These are phyloP conservation scores for Drosophila differens DNA, from an alignment of 2,888 invertebrate species.

Conservation along the genomic window DNA sequence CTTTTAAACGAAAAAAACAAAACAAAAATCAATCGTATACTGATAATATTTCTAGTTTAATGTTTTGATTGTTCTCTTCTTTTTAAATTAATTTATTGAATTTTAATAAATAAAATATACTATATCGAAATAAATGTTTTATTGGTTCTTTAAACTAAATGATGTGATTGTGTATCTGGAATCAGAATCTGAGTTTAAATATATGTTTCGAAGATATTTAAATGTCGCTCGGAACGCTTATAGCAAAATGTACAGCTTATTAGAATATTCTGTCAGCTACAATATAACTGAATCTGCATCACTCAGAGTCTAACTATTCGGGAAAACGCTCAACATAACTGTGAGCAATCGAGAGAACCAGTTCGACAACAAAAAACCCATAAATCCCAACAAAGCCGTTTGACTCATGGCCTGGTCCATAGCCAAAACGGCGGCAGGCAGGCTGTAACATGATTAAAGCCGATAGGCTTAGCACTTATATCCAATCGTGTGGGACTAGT, in stretches of 20 bases:
- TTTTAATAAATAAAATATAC: constrained; percentile 68
- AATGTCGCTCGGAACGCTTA: not conserved
- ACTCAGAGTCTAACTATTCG: not conserved
- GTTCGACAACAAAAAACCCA: constrained; percentile 5
- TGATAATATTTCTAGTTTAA: constrained; percentile 74
- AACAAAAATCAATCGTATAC: constrained; percentile 50
- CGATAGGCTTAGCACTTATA: constrained; percentile 5
- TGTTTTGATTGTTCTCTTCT: constrained; percentile 76
- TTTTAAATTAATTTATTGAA: constrained; percentile 78
- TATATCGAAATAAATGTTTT: constrained; percentile 10
- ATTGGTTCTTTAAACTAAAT: not conserved
- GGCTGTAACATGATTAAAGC: not conserved
- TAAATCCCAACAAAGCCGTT: not conserved
- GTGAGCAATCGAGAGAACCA: not conserved
- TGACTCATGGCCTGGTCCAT: constrained; percentile 36
- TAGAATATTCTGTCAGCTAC: not conserved
- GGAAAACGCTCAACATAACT: not conserved
- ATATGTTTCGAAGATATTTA: not conserved
- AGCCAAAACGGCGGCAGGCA: constrained; percentile 3
- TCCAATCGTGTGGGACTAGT: constrained; percentile 54
- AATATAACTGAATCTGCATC: not conserved
- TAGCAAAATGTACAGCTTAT: too few relatives aligned
- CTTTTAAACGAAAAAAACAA: constrained; percentile 62
- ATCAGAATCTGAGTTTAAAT: too few relatives aligned
- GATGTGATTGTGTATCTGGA: not conserved